Evolutionary conservation across 2,797 vertebrate species (phyloP).

Genomic region (Enteromius argenteus): DNA sequence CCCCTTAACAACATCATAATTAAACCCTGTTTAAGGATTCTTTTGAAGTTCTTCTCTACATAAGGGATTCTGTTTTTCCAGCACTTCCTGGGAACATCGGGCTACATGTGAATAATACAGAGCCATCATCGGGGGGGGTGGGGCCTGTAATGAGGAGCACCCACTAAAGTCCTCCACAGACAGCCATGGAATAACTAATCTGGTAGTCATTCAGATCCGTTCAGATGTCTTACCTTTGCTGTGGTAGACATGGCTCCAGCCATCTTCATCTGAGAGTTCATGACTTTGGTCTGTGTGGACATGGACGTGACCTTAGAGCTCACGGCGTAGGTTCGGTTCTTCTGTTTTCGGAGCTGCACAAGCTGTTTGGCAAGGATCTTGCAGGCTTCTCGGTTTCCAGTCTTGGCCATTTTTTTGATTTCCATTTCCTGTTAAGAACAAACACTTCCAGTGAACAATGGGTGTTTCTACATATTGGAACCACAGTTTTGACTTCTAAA

Average conservation of each 20-base stretch:
- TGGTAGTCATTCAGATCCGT: not conserved
- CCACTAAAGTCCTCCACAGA: not conserved
- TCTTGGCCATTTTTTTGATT: conserved; percentile 99
- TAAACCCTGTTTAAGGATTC: conserved; percentile 59
- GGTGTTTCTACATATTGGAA: not conserved
- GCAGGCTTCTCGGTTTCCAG: conserved; percentile 93
- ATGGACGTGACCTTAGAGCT: conserved; percentile 99
- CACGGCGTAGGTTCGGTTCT: conserved; percentile 93
- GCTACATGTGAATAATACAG: conserved; percentile 37
- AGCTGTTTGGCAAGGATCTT: conserved; percentile 96
- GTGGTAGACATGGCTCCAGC: conserved; percentile 95
- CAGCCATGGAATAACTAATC: not conserved
- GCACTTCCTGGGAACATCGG: conserved; percentile 22
- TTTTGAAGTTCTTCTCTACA: conserved; percentile 54
- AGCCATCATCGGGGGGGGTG: not conserved
- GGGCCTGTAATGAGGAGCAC: not conserved
- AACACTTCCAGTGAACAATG: conserved; percentile 14
- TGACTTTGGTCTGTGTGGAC: conserved; percentile 94
- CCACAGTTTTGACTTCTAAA: not conserved
- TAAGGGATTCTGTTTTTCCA: conserved; percentile 40
- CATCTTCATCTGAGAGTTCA: conserved; percentile 99
- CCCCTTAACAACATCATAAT: conserved; percentile 50
- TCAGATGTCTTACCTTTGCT: conserved; percentile 85
- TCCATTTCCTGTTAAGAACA: conserved; percentile 87
- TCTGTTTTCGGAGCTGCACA: conserved; percentile 94